Evolutionary conservation across 2,888 invertebrate species (phyloP).

Genomic region (Lasiommata megera): DNA sequence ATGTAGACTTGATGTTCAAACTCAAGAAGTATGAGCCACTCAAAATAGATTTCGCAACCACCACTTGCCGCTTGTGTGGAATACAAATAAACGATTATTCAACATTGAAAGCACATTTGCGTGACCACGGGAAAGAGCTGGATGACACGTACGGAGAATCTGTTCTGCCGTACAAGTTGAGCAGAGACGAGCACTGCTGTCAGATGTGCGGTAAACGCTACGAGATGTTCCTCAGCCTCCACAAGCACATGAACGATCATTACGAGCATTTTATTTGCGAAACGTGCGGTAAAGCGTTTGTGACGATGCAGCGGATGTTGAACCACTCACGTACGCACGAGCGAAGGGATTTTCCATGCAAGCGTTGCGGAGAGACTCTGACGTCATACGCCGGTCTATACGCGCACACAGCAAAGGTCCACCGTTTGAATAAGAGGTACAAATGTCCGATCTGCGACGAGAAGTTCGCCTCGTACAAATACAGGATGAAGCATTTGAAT

Average conservation of each 20-base stretch:
- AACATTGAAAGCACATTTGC: slow-evolving; percentile 56
- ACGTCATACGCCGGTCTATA: slow-evolving; percentile 59
- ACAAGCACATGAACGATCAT: slow-evolving; percentile 74
- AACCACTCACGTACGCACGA: slow-evolving; percentile 68
- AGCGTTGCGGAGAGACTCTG: slow-evolving; percentile 58
- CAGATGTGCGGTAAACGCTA: slow-evolving; percentile 69
- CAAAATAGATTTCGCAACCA: slow-evolving; percentile 66
- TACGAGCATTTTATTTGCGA: slow-evolving; percentile 73
- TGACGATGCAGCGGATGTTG: slow-evolving; percentile 65
- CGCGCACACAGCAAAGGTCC: slow-evolving; percentile 64
- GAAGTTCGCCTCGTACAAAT: slow-evolving; percentile 69
- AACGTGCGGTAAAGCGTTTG: slow-evolving; percentile 71
- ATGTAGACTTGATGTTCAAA: slow-evolving; percentile 52
- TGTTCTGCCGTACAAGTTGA: slow-evolving; percentile 67
- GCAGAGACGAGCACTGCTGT: slow-evolving; percentile 62
- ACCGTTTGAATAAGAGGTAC: slow-evolving; percentile 65
- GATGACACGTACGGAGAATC: slow-evolving; percentile 63
- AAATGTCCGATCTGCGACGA: slow-evolving; percentile 74
- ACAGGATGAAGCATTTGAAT: slow-evolving; percentile 64
- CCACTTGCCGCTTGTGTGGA: slow-evolving; percentile 60
- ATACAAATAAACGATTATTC: slow-evolving; percentile 51
- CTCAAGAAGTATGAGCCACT: slow-evolving; percentile 69
- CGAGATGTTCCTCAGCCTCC: slow-evolving; percentile 68
- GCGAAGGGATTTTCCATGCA: slow-evolving; percentile 63
- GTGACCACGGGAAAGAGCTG: slow-evolving; percentile 55